phyloP scores from a whole-genome alignment of 2,797 vertebrate species.

The Odontamblyopus lacepedii region DNA sequence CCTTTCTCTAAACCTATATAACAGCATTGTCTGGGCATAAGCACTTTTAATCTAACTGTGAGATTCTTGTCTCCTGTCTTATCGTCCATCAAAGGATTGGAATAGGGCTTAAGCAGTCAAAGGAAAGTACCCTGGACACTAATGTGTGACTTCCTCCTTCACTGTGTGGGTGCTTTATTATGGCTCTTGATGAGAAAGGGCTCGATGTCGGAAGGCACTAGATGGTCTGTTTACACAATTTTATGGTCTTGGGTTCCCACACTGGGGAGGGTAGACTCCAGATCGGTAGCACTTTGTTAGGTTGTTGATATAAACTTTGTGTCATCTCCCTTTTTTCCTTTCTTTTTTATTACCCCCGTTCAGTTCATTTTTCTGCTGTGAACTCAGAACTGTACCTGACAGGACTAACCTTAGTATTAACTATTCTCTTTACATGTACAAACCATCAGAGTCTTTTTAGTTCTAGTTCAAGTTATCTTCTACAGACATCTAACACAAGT shows the following conservation, averaged over 20 bases:
- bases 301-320: conserved; percentile 4
- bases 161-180: conserved; percentile 16
- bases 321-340: background rate
- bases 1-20: background rate
- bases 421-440: background rate
- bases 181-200: conserved; percentile 1
- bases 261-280: background rate
- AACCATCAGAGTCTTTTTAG: background rate
- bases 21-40: background rate
- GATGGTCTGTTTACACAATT: conserved; percentile 5
- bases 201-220: conserved; percentile 1
- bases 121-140: conserved; percentile 14
- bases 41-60: conserved; percentile 2
- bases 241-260: conserved; percentile 9
- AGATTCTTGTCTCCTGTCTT: conserved; percentile 7
- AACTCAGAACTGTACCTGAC: background rate
- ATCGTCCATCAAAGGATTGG: conserved; percentile 7
- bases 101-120: background rate
- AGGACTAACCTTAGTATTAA: background rate
- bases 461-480: background rate
- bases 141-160: conserved; percentile 12
- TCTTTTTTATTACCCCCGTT: background rate
- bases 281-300: background rate
- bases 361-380: background rate
- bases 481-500: background rate